Evolutionary conservation across 2,888 invertebrate genomes (phyloP), one percentile per base, ranked within the genome.

Genomic region (Leistus spinibarbis): DNA sequence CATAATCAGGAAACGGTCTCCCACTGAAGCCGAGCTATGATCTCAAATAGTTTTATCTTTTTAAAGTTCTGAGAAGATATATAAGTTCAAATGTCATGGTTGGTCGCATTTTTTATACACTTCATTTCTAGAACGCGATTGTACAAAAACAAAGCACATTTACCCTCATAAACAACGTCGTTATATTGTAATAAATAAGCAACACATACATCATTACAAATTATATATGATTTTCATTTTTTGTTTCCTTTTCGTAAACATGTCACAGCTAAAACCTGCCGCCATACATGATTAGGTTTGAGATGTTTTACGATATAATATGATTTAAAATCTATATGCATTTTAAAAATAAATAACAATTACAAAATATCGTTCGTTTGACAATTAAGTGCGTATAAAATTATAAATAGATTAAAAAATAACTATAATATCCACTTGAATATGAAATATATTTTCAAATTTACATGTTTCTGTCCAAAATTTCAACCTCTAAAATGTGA

Each of bases 1-100:
- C 54, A 73, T 73, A 73, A 73, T 67, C 22, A 73, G 73, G 73
- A 73, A 73, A 27, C 73, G 62, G 5, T 40, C 67, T 54, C 73
- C 67, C 67, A 73, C 73, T 40, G 62, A 67, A 73, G 5, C 10
- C 19, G 40, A 67, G 19, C 71, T 40, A 54, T 54, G 53, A 71
- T 27, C 53, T 71, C 57, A 73, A 72, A 69, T 60, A 56, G 65
- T 57, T 73, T 73, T 73, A 73, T 73, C 73, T 73, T 24, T 24
- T 40, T 27, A 27, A 22, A 64, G 4, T 73, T 71, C 71, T 71
- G 10, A 56, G 72, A 65, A 66, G 72, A 72, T 66, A 65, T 17
- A 17, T 16, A 27, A 54, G 73, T 60, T 73, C 73, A 73, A 73
- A 67, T 73, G 73, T 73, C 73, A 73, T 53, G 73, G 67, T 23